Evolutionary conservation across 2,888 invertebrate species (phyloP), one percentile per base, ranked within the genome.

Genomic region (Eupithecia subfuscata): DNA sequence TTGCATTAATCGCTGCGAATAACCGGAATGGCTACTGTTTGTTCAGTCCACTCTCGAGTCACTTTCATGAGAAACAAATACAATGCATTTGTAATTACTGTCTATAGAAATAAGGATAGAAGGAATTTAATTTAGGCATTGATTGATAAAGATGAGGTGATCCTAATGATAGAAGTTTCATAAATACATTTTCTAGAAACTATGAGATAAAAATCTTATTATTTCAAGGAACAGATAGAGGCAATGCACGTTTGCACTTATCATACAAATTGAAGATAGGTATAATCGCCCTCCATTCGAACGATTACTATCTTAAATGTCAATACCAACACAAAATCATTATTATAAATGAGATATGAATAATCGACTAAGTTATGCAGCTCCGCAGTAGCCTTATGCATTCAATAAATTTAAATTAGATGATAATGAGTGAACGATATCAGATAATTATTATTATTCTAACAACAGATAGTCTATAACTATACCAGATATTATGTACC

Each of bases 11-110:
- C 82, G 80, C 74, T 79, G 76, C 78, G 77, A 81, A 81, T 82
- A 82, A 84, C 80, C 84, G 83, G 84, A 84, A 84, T 80, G 71
- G 79, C 79, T 79, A 80, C 79, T 78, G 80, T 79, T 82, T 79
- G 80, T 79, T 82, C 79, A 82, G 79, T 83, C 81, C 84, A 81
- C 70, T 75, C 79, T 77, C 75, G 76, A 30, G 30, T 30, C 30
- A 30, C 30, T 30, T 77, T 60, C 72, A 77, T 80, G 78, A 79
- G 75, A 79, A 81, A 81, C 74, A 75, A 78, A 79, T 76, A 79
- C 78, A 78, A 74, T 69, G 60, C 60, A 73, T 77, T 68, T 77
- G 75, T 74, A 79, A 81, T 78, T 73, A 60, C 56, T 73, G 40
- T 72, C 63, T 73, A 74, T 63, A 74, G 34, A 73, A 69, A 73